These are phyloP conservation scores for Octopus sinensis DNA, from an alignment of 1,140 invertebrate genomes.

Conservation along the genomic window DNA sequence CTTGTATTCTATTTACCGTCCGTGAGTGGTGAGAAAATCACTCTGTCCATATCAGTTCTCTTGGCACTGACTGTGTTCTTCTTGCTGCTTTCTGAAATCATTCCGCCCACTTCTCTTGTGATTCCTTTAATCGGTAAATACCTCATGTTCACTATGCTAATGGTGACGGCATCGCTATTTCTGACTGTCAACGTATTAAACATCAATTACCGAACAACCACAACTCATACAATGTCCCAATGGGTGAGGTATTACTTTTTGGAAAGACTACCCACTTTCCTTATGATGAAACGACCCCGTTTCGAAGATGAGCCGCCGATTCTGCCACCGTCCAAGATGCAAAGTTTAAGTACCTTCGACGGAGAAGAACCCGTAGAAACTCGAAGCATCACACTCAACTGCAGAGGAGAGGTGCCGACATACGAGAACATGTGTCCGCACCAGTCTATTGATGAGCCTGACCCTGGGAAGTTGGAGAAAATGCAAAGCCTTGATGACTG, in stretches of 20 bases:
- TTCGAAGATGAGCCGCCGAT: no score
- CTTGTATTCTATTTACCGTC: conserved; percentile 50
- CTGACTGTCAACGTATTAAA: conserved; percentile 49
- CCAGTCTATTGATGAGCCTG: neutral
- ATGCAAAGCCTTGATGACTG: neutral
- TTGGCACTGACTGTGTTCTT: conserved; percentile 47
- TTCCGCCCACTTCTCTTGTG: conserved; percentile 44
- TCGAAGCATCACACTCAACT: no score
- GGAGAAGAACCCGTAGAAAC: no score
- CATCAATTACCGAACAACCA: conserved; percentile 46
- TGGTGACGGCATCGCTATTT: conserved; percentile 51
- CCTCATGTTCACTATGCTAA: conserved; percentile 51
- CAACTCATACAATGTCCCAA: conserved; percentile 46
- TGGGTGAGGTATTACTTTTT: conserved; percentile 43
- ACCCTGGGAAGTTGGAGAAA: conserved; percentile 1
- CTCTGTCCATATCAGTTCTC: conserved; percentile 44
- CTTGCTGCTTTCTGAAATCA: conserved; percentile 43
- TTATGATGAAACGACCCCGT: conserved; percentile 42
- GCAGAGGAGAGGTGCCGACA: neutral
- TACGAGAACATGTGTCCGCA: neutral
- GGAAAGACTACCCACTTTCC: conserved; percentile 39
- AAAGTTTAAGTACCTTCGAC: no score
- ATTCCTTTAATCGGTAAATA: conserved; percentile 51
- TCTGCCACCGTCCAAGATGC: no score
- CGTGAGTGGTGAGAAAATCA: conserved; percentile 47